phyloP scores from a whole-genome alignment of 2,888 invertebrate genomes.

The Carterocephalus palaemon region DNA sequence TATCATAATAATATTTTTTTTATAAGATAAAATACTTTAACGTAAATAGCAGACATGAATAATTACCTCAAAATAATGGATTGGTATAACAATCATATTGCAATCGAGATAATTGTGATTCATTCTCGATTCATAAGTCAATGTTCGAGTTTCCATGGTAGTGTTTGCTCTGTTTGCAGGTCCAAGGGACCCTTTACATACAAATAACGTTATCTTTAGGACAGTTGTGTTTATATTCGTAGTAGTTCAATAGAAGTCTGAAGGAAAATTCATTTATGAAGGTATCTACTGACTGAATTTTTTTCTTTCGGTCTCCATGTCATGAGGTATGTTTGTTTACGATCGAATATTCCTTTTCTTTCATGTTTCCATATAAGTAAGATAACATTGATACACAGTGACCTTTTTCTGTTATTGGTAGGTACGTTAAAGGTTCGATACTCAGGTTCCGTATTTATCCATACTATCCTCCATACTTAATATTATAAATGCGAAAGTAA shows the following conservation, averaged over 20 bases:
- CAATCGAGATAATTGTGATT: too few relatives aligned
- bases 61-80: too few relatives aligned
- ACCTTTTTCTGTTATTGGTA: too few relatives aligned
- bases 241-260: constrained; percentile 17
- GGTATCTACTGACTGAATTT: constrained; percentile 14
- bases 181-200: constrained; percentile 25
- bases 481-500: too few relatives aligned
- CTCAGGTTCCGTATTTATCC: too few relatives aligned
- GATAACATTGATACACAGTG: constrained; percentile 11
- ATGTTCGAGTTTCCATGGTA: constrained; percentile 6
- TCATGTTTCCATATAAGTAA: background rate
- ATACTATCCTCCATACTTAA: too few relatives aligned
- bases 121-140: constrained; percentile 24
- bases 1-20: too few relatives aligned
- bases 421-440: too few relatives aligned
- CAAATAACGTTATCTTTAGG: constrained; percentile 28
- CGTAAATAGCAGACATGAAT: too few relatives aligned
- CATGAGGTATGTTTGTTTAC: constrained; percentile 2
- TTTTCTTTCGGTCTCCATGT: constrained; percentile 2
- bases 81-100: too few relatives aligned
- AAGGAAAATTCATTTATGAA: constrained; percentile 22
- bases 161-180: constrained; percentile 11
- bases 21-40: too few relatives aligned
- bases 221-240: constrained; percentile 16
- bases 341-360: background rate